phyloP scores from a whole-genome alignment of 2,113 vertebrate genomes.

The Periophthalmodon schlosseri region DNA sequence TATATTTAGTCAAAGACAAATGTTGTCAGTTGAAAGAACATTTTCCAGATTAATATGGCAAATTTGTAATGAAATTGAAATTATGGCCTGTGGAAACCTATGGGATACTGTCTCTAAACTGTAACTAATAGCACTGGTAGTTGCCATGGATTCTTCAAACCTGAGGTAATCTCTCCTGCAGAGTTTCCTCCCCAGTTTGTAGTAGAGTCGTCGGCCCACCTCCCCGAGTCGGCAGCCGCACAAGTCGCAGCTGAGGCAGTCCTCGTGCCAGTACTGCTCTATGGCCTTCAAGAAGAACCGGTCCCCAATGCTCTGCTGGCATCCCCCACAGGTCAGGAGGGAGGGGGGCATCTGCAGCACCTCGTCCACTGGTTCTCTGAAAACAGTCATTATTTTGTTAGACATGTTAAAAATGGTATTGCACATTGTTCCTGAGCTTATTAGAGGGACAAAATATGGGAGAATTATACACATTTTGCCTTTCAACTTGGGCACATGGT shows the following conservation, averaged over 20 bases:
- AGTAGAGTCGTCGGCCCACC: constrained; percentile 93
- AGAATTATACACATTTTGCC: background rate
- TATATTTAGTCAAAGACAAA: no score
- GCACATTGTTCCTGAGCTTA: background rate
- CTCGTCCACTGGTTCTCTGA: constrained; percentile 95
- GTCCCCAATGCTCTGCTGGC: constrained; percentile 98
- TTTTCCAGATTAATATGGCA: no score
- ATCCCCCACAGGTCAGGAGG: constrained; percentile 93
- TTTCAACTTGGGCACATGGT: no score
- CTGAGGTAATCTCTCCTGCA: constrained; percentile 98
- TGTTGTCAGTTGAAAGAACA: no score
- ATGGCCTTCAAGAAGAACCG: constrained; percentile 99
- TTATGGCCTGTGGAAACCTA: no score
- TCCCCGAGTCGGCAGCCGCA: constrained; percentile 95
- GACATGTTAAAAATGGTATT: background rate
- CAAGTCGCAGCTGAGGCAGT: constrained; percentile 98
- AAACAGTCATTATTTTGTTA: background rate
- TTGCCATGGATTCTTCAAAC: constrained; percentile 59
- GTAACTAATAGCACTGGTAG: background rate
- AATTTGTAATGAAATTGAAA: no score
- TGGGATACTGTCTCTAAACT: background rate
- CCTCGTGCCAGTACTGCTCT: constrained; percentile 99
- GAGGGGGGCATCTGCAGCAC: constrained; percentile 96
- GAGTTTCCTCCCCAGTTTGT: constrained; percentile 95
- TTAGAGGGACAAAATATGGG: background rate